These are phyloP conservation scores for Bombylius major DNA, from an alignment of 2,888 invertebrate genomes.

Conservation along the genomic window DNA sequence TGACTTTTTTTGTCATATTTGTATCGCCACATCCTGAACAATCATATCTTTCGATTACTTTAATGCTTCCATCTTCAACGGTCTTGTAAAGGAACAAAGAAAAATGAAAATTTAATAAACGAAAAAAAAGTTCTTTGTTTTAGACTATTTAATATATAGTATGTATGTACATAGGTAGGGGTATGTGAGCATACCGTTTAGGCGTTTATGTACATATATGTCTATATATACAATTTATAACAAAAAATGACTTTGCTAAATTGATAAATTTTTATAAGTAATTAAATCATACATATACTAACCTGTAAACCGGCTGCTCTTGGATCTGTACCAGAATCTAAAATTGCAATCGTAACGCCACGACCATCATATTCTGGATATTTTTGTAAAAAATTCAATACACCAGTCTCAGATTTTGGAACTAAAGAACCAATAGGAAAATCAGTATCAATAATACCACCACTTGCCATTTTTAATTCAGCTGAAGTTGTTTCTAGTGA, in stretches of 20 bases:
- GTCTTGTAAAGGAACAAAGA: not conserved
- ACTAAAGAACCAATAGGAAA: conserved; percentile 77
- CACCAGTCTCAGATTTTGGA: conserved; percentile 92
- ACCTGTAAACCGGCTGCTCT: conserved; percentile 90
- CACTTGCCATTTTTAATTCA: conserved; percentile 20
- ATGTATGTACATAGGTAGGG: too few relatives aligned
- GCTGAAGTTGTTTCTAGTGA: not conserved
- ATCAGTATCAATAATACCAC: conserved; percentile 42
- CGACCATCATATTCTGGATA: conserved; percentile 86
- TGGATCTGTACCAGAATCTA: conserved; percentile 97
- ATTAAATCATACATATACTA: conserved; percentile 17
- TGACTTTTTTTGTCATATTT: conserved; percentile 67
- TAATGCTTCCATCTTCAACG: conserved; percentile 67
- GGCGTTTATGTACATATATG: too few relatives aligned
- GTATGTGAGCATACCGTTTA: too few relatives aligned
- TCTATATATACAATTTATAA: too few relatives aligned
- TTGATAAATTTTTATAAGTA: too few relatives aligned
- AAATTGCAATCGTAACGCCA: conserved; percentile 82
- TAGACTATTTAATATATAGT: not conserved
- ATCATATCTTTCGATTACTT: conserved; percentile 90
- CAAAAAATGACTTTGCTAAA: too few relatives aligned
- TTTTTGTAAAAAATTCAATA: conserved; percentile 72
- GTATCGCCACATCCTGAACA: conserved; percentile 97
- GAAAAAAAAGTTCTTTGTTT: not conserved
- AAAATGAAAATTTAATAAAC: not conserved